Base-by-base conservation (phyloP, 2,888 invertebrate genomes). In the Metopia argyrocephala region DNA sequence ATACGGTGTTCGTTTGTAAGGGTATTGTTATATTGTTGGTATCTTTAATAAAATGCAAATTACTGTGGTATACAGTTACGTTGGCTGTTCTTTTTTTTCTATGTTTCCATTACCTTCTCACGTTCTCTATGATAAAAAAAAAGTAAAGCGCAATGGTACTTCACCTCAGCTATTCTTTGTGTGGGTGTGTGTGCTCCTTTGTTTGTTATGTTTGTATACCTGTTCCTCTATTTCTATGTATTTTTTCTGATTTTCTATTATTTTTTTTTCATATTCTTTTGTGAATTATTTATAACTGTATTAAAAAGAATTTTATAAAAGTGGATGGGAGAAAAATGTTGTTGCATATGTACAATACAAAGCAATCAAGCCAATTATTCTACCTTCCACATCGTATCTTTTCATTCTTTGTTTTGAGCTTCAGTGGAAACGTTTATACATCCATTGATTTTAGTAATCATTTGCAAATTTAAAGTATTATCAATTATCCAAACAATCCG, bases 1-100 rank as follows among this genome's bases (percentile, higher is more conserved):
- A n/a, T n/a, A n/a, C n/a, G n/a, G 28, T 46, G n/a, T 15, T 28
- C 4, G 18, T 31, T 6, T 70, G 5, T 38, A 12, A 31, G 9
- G 31, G 7, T 7, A 15, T 1, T 20, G n/a, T n/a, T n/a, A n/a
- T 21, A 23, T 61, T 59, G 23, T 28, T 59, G 46, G 68, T 81
- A 61, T 64, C 69, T 74, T 81, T 81, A 81, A 81, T 74, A 81
- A 81, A 81, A 81, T 81, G 81, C 81, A 81, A 81, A 81, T 81
- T 81, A 81, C 38, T 38, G 38, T 38, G 9, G 38, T 38, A n/a
- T 38, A 15, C 38, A 3, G 38, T 38, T 38, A 15, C 38, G 0
- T 3, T 38, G 5, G 38, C 15, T 4, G 12, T 31, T 9, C 9
- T 3, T 31, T 31, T 38, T 38, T 38, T 38, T 38, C 4, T 38